phyloP scores from a whole-genome alignment of 2,113 vertebrate species.

The Colaptes auratus region DNA sequence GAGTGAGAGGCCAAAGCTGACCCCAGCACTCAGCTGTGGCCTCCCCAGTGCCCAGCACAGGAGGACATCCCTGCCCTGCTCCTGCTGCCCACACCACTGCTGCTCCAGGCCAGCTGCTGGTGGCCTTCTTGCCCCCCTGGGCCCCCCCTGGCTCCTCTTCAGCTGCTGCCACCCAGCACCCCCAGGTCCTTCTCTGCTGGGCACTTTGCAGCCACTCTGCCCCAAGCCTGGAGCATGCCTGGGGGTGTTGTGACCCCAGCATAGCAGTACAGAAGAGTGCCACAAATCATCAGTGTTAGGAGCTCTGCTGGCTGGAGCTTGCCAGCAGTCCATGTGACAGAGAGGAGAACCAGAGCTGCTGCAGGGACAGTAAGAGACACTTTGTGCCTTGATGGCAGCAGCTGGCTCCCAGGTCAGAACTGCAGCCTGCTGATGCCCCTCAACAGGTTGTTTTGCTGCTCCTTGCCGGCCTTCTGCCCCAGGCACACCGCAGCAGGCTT shows the following conservation, averaged over 20 bases:
- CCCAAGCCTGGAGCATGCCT: no score
- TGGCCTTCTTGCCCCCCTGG: no score
- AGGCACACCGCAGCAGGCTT: not conserved
- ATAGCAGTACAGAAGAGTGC: not conserved
- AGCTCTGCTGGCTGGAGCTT: not conserved
- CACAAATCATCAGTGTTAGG: accelerated
- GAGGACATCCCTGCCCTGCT: no score
- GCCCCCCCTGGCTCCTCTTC: no score
- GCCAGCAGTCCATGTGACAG: not conserved
- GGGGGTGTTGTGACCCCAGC: not conserved
- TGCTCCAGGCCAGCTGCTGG: no score
- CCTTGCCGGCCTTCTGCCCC: not conserved
- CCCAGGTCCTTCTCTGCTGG: no score
- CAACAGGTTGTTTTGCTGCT: not conserved
- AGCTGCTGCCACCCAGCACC: no score
- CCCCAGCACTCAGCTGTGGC: no score
- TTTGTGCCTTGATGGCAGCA: not conserved
- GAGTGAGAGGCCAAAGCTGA: no score
- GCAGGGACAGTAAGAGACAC: not conserved
- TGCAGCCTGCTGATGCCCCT: not conserved
- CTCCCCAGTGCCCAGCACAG: no score
- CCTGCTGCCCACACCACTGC: no score
- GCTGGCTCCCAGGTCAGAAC: not conserved
- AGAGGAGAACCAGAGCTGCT: not conserved
- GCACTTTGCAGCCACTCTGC: no score